Base-by-base conservation (phyloP, 2,888 invertebrate genomes). In the Dynastes maya region DNA sequence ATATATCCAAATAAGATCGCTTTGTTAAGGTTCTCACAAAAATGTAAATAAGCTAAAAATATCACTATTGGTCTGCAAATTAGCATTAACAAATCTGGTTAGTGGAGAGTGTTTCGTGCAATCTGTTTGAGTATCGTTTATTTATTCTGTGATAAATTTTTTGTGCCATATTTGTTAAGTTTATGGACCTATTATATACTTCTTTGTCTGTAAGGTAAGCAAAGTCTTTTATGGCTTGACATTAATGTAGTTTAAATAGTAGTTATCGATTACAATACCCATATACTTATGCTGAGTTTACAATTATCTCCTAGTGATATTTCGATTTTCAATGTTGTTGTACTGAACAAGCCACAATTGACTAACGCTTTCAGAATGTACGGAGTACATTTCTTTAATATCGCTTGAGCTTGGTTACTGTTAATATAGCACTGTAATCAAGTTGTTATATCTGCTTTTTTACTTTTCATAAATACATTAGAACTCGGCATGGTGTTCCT, bases 161-260 rank as follows among this genome's bases (percentile, higher is more conserved):
- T 40, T 58, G 72, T 72, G 37, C 40, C 32, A 37, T 61, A 22
- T 72, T 72, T 72, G 72, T 37, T 37, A 9, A 72, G 58, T 72
- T 61, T 37, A 72, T 58, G 40, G 58, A 37, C n/a, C 58, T n/a
- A 58, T 72, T 72, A 37, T 22, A 40, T 5, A 72, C 58, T 76
- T 16, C 22, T 55, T 22, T 74, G 40, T 77, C 58, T 74, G 16
- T 45, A 77, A 83, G 83, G 83, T 83, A 83, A 83, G 83, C 81
- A 81, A 49, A 74, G 79, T 81, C 77, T 82, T 79, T 81, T 82
- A 81, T 78, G 76, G 79, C 80, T 83, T 77, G 77, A 40, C 71
- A 79, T 32, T 51, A 58, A 74, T 32, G 13, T 55, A 37, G 22
- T 55, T 45, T 22, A 67, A 16, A 67, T 27, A 13, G 68, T 79